Base-by-base conservation (phyloP, 2,113 vertebrate species). In the Dipodomys stephensi region DNA sequence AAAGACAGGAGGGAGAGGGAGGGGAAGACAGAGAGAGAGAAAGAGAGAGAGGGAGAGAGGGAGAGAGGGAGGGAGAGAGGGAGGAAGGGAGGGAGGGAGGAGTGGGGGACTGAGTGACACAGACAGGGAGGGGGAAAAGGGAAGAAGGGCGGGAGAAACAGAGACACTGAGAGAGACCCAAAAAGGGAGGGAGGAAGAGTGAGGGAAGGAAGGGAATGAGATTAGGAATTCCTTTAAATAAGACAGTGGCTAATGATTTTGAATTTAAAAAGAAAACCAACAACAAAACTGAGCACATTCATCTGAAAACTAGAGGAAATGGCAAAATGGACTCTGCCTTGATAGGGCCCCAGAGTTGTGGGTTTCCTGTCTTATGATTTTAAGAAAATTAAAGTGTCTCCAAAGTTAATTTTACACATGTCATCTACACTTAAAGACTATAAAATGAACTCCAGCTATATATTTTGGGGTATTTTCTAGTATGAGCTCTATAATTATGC, bases 321-420 rank as follows among this genome's bases (percentile, higher is more conserved):
- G 53, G 53, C 13, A 57, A 57, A 57, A 57, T 3, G 4, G 15
- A 57, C 53, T 57, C 53, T 57, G 11, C 53, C 53, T 57, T 57
- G 15, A 57, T 16, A 57, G 53, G 15, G 53, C 15, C 12, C 53
- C 53, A 57, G 53, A 57, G 53, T 13, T 57, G 53, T 4, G 53
- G 53, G 53, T 57, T 16, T 57, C 53, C 53, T 57, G 82, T 92
- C 12, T 71, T 76, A 67, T 67, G 44, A 87, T 30, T 82, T 64
- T 13, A 64, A 76, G 44, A 90, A 83, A 91, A 67, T 71, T 46
- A 74, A 82, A n/a, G 3, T 71, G 90, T 88, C 53, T 57, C 44
- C 62, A 65, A 89, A 44, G 30, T 92, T 44, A 90, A 72, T 72
- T 72, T 78, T 79, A 82, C 23, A 30, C 13, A 46, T 72, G 88